Evolutionary conservation across 2,113 vertebrate genomes (phyloP), one percentile per base, ranked within the genome.

Genomic region (Tursiops truncatus): DNA sequence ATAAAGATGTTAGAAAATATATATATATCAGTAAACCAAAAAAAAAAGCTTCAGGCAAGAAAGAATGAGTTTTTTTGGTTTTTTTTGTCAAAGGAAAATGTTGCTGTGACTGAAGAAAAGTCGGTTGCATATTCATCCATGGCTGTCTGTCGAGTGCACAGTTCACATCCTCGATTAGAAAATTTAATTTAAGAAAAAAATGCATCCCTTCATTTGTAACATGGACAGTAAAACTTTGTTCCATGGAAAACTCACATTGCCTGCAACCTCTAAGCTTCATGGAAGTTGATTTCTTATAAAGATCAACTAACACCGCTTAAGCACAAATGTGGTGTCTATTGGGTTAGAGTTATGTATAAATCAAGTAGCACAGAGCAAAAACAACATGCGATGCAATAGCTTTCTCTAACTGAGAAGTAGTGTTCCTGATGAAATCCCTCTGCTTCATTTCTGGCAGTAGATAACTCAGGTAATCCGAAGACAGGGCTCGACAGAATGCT

Each of bases 261-360:
- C 82, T 86, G 17, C 36, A 70, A 74, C 53, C 26, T 80, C 68
- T 74, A 83, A 53, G 60, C 41, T 89, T 83, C 68, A 56, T 67
- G 25, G 60, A 94, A 89, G 80, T 83, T 89, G 91, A 85, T 97
- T 94, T 96, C 56, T 86, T 82, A 58, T 89, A 81, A 94, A 86
- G 67, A 97, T 95, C 56, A 97, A 14, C 83, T 82, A 89, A 95
- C 77, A 95, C 20, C 31, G 17, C 50, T 95, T 97, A 92, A 94
- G 44, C 41, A 73, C 65, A 95, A 73, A 67, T 93, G 28, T 89
- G 41, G 38, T 65, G 53, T 91, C 63, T 80, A 88, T 62, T 95
- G 70, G 96, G 36, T n/a, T 96, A 79, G 71, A 91, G 89, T 93
- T 91, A 94, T 17, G 21, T 76, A 95, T 87, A 95, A 96, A 86